These are phyloP conservation scores for Pogonomyrmex californicus DNA, from an alignment of 1,140 invertebrate species.

Conservation along the genomic window DNA sequence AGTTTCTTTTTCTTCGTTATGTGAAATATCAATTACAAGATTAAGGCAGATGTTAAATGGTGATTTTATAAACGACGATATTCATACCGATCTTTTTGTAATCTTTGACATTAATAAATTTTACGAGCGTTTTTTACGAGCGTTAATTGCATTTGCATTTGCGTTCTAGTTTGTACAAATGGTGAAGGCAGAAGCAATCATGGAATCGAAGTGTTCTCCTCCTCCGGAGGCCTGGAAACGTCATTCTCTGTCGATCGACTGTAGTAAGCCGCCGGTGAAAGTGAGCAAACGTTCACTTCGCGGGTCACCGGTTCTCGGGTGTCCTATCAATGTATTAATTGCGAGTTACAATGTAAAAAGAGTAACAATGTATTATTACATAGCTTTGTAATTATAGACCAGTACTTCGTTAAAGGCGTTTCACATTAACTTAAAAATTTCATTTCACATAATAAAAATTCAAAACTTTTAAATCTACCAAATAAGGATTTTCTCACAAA, in stretches of 20 bases:
- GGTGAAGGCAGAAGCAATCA: conserved; percentile 32
- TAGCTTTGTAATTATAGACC: not conserved
- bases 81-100: not conserved
- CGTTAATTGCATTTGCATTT: conserved; percentile 7
- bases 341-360: not conserved
- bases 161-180: not conserved
- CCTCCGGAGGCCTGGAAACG: conserved; percentile 62
- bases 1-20: not conserved
- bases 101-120: not conserved
- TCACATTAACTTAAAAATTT: not conserved
- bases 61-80: not conserved
- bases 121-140: not conserved
- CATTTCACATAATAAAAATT: not conserved
- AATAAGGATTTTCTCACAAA: not conserved
- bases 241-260: conserved; percentile 66
- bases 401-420: not conserved
- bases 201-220: conserved; percentile 7
- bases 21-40: not conserved
- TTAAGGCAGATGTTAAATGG: not conserved
- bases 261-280: conserved; percentile 56
- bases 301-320: conserved; percentile 34
- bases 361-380: not conserved
- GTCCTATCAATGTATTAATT: conserved; percentile 31
- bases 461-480: not conserved
- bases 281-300: conserved; percentile 42